Percentiles rank a stretch among this genome's conserved stretches.
These are phyloP conservation scores for Hanleya hanleyi DNA, from an alignment of 2,888 invertebrate species.

Conservation along the genomic window DNA sequence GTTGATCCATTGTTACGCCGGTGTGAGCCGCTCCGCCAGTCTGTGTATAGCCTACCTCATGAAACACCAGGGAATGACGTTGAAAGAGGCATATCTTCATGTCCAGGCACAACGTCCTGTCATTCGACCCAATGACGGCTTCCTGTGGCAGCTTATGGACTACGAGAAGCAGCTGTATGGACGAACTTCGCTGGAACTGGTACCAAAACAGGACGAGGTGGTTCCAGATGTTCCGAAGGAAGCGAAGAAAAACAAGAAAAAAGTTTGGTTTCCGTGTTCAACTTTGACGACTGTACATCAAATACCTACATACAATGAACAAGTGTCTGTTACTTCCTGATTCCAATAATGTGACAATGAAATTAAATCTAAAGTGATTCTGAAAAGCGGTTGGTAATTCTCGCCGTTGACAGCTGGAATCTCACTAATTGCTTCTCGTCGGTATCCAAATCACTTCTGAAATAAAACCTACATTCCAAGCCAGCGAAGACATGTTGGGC, in stretches of 20 bases:
- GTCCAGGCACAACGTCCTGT: slow-evolving; percentile 84
- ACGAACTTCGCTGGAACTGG: slow-evolving; percentile 81
- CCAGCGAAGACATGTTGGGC: too few species aligned
- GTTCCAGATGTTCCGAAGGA: neutral
- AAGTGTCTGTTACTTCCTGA: too few species aligned
- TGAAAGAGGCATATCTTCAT: slow-evolving; percentile 86
- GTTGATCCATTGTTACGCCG: slow-evolving; percentile 92
- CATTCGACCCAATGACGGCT: slow-evolving; percentile 91
- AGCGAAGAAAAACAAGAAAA: neutral
- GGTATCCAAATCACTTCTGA: too few species aligned
- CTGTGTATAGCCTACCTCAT: slow-evolving; percentile 92
- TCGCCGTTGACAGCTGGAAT: too few species aligned
- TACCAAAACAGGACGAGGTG: slow-evolving; percentile 73
- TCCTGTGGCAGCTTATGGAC: slow-evolving; percentile 90
- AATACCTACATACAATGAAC: too few species aligned
- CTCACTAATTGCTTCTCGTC: too few species aligned
- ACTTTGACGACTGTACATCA: neutral
- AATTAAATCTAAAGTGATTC: too few species aligned
- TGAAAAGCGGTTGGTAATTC: too few species aligned
- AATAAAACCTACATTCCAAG: too few species aligned
- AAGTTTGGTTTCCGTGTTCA: neutral
- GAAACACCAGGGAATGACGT: slow-evolving; percentile 85
- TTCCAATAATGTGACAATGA: too few species aligned
- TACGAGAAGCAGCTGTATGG: slow-evolving; percentile 84
- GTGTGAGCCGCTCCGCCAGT: slow-evolving; percentile 89